Evolutionary conservation across 92 coral and sea anemone species (phyloP).

Genomic region (Umimayanthus chanpuru): DNA sequence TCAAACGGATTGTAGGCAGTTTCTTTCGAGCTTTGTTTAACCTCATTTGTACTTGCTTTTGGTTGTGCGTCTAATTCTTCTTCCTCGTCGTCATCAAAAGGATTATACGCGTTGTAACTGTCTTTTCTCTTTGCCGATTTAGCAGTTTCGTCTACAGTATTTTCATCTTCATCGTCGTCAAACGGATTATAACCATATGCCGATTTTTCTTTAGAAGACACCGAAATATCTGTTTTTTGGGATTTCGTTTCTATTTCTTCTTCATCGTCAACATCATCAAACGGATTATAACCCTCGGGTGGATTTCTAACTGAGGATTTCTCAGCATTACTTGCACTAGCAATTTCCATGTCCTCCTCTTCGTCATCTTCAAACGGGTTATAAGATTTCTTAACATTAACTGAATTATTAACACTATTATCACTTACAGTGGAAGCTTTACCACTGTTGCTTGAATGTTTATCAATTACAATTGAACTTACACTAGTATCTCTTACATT

Average conservation of each 20-base stretch:
- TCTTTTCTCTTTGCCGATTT: slow-evolving; percentile 33
- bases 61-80: neutral
- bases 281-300: slow-evolving; percentile 65
- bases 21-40: slow-evolving; percentile 14
- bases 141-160: slow-evolving; percentile 20
- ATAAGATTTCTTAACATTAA: slow-evolving; percentile 39
- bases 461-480: neutral
- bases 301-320: slow-evolving; percentile 34
- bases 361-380: slow-evolving; percentile 74
- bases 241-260: slow-evolving; percentile 11
- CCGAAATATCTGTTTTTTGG: slow-evolving; percentile 12
- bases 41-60: slow-evolving; percentile 19
- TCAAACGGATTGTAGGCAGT: slow-evolving; percentile 23
- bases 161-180: slow-evolving; percentile 79
- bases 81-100: slow-evolving; percentile 67
- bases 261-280: slow-evolving; percentile 64
- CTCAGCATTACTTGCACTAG: slow-evolving; percentile 39
- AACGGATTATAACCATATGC: slow-evolving; percentile 81
- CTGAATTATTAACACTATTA: neutral
- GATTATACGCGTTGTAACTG: slow-evolving; percentile 62
- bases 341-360: slow-evolving; percentile 40
- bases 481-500: neutral
- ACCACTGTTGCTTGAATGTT: neutral
- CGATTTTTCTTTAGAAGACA: slow-evolving; percentile 34
- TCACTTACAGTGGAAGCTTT: neutral